Conservation (phyloP, 2,113 vertebrate species). For the Cyphomyrus discorhynchus region DNA sequence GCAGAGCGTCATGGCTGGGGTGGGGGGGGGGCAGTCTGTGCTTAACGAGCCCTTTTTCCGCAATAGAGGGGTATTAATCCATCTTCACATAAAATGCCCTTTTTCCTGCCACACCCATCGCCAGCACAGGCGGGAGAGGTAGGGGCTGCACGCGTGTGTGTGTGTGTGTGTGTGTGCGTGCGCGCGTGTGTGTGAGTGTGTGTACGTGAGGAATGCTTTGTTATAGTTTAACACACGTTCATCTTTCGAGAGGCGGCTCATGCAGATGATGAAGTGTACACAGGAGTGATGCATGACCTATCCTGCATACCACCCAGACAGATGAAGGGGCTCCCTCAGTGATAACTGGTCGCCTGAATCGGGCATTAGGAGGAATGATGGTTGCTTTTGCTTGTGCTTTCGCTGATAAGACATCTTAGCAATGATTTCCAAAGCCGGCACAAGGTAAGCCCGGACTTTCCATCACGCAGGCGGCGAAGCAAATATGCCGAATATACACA, state of each 20-base stretch:
- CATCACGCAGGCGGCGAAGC: not conserved
- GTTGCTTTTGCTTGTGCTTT: not conserved
- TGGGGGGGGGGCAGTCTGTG: slow-evolving; percentile 9
- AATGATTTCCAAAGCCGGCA: not conserved
- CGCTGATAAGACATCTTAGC: slow-evolving; percentile 14
- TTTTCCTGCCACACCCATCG: slow-evolving; percentile 14
- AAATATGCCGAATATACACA: not conserved
- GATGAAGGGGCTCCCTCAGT: not conserved
- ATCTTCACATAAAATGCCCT: slow-evolving; percentile 34
- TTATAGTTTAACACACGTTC: not conserved
- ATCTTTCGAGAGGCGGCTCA: not conserved
- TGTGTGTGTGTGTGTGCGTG: no score
- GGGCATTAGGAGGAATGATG: slow-evolving; percentile 14
- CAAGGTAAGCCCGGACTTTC: not conserved
- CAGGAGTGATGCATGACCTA: slow-evolving; percentile 15
- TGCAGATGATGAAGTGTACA: slow-evolving; percentile 7
- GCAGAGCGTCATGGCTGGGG: slow-evolving; percentile 11
- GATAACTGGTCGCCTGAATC: slow-evolving; percentile 16
- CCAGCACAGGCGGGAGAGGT: not conserved
- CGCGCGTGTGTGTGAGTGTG: no score
- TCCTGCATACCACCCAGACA: not conserved
- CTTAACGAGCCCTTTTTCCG: slow-evolving; percentile 35
- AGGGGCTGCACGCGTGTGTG: no score
- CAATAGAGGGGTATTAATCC: slow-evolving; percentile 33
- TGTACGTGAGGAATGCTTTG: not conserved